Evolutionary conservation across 1,140 invertebrate genomes (phyloP), one percentile per base, ranked within the genome.

Genomic region (Oryctes rhinoceros): DNA sequence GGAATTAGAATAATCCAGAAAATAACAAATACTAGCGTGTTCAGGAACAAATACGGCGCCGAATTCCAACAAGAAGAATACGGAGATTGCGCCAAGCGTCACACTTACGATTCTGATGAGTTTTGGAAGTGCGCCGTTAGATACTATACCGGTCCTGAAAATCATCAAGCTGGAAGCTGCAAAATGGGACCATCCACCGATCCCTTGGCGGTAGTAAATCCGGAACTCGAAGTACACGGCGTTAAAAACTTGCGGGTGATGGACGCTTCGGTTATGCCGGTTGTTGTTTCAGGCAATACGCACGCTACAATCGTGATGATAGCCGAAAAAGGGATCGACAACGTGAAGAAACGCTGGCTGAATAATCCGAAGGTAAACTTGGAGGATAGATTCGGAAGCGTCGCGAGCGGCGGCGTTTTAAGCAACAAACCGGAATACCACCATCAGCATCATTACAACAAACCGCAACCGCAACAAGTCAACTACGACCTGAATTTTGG

Each of bases 231-330:
- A 84, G 93, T 95, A 0, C 89, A 93, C 83, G 94, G 94, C 0
- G 88, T 95, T 3, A 90, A 91, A 53, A 90, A 92, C 7, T 88
- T 96, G 4, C 88, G 95, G 35, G 93, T 96, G 11, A 93, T 93
- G 1, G 95, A 96, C 85, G 94, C 94, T 0, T 95, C 94, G 24
- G 89, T 95, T n/a, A 95, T 96, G 92, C 94, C 95, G 0, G 85
- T 86, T 1, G 91, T 95, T 1, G 91, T 92, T 1, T 93, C 92
- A 1, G 94, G 95, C 7, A 96, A 96, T 85, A 95, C 95, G 0
- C 94, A 95, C 84, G 94, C 94, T 4, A 94, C 95, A 0, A 89
- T 91, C 20, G 93, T 96, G 47, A 96, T 97, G 95, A 94, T 97
- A 49, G 95, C 92, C 0, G 95, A 97, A 84, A 92, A 94, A 81